A percentile compares a stretch with the other conserved stretches of the same genome.
phyloP scores from a whole-genome alignment of 1,140 invertebrate species.

The Odontomachus brunneus region DNA sequence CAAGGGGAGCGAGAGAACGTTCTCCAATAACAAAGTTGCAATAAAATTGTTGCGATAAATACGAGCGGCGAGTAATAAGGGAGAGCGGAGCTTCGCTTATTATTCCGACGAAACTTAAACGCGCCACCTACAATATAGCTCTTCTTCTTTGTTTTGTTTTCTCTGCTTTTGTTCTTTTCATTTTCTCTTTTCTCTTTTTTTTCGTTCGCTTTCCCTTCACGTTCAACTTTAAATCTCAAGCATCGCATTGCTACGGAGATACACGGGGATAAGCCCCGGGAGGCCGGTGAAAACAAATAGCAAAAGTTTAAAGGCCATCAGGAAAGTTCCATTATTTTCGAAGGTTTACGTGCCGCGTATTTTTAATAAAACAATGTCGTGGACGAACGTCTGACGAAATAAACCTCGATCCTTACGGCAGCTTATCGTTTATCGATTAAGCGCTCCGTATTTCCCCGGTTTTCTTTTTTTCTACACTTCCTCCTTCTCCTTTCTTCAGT shows the following conservation, averaged over 20 bases:
- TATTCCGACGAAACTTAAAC: conserved; percentile 22
- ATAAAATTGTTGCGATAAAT: conserved; percentile 27
- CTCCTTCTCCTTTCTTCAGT: background rate
- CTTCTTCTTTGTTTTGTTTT: background rate
- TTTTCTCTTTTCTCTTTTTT: background rate
- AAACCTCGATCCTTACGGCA: background rate
- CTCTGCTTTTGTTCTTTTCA: too few species aligned
- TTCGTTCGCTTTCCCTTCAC: conserved; percentile 8
- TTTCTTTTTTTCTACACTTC: too few species aligned
- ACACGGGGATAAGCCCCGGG: conserved; percentile 37
- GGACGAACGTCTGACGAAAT: background rate
- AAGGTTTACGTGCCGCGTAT: conserved; percentile 64
- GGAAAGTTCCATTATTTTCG: conserved; percentile 70
- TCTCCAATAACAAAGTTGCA: conserved; percentile 7
- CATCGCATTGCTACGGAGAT: conserved; percentile 22
- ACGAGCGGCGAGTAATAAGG: conserved; percentile 15
- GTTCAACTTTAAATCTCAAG: conserved; percentile 40
- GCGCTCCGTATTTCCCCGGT: background rate
- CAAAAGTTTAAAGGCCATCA: conserved; percentile 59
- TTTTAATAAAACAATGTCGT: conserved; percentile 67
- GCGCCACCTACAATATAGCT: background rate
- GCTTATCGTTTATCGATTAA: conserved; percentile 14
- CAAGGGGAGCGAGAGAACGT: background rate
- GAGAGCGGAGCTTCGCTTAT: conserved; percentile 7
- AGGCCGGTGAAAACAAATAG: conserved; percentile 61